A percentile compares a stretch with the other conserved stretches of the same genome.
These are phyloP conservation scores for Scaptomyza reducta DNA, from an alignment of 2,888 invertebrate genomes.

Conservation along the genomic window DNA sequence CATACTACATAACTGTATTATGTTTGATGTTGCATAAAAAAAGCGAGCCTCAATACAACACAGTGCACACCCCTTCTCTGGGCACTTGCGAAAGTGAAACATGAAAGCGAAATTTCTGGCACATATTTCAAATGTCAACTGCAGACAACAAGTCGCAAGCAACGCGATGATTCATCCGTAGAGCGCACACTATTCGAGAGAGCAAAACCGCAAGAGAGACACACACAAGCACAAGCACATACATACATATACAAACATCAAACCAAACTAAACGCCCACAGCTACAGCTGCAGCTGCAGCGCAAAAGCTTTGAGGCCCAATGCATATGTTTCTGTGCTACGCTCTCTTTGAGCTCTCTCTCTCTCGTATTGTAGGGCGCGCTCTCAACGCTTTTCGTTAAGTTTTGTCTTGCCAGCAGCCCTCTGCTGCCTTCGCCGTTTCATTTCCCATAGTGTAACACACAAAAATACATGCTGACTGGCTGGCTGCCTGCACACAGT, in stretches of 20 bases:
- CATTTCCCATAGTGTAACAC: constrained; percentile 32
- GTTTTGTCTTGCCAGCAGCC: constrained; percentile 19
- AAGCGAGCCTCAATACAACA: constrained; percentile 5
- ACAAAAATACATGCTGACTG: constrained; percentile 24
- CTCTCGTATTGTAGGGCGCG: constrained; percentile 4
- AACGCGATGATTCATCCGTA: constrained; percentile 62
- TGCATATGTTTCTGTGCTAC: constrained; percentile 10
- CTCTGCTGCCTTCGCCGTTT: constrained; percentile 18
- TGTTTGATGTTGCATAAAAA: constrained; percentile 67
- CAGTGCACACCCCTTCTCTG: constrained; percentile 4
- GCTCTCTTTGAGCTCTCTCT: constrained; percentile 9
- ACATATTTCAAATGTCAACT: constrained; percentile 65
- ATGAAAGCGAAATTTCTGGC: constrained; percentile 81
- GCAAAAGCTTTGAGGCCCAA: constrained; percentile 19
- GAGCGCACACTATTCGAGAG: constrained; percentile 3
- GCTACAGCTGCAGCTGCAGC: constrained; percentile 36
- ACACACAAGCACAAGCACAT: constrained; percentile 31
- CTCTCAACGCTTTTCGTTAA: constrained; percentile 26
- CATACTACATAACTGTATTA: constrained; percentile 2
- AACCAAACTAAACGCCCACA: constrained; percentile 15
- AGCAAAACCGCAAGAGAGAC: constrained; percentile 22
- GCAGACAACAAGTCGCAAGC: constrained; percentile 70
- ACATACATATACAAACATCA: constrained; percentile 14
- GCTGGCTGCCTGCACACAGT: constrained; percentile 50
- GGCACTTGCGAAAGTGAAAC: constrained; percentile 48